Base-by-base conservation (phyloP, 2,113 vertebrate species). In the Herpetotheres cachinnans region DNA sequence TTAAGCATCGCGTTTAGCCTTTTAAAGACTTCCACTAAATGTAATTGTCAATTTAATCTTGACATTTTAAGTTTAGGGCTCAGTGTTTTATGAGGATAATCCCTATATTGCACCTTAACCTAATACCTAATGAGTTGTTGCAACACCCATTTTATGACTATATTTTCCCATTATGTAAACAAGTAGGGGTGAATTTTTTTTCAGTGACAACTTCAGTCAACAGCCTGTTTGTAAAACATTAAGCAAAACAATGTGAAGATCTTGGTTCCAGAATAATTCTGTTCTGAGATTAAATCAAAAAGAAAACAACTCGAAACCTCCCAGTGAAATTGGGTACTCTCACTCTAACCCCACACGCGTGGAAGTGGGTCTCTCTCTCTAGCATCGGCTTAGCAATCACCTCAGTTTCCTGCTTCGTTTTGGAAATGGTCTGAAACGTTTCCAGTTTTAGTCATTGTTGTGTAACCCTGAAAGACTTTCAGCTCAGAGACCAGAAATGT, bases 381-480 rank as follows among this genome's bases (percentile, higher is more conserved):
- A 42, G 66, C 2, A 2, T 10, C 12, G 19, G 77, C 80, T 95
- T 71, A 95, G 76, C 86, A 95, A 54, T 85, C 96, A 89, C 73
- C 93, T 95, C 89, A 21, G 63, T 18, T 96, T 90, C 72, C 95
- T 94, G 40, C 78, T 95, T 72, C 67, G 5, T 56, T 91, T 74
- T 90, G 74, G 93, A 72, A 85, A 91, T 16, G 66, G 49, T 72
- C 85, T 89, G 88, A 95, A 97, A 86, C 69, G 62, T 82, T 95
- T 96, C 91, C 83, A 95, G 82, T 83, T 93, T 89, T 88, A 92
- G 85, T 78, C 73, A 47, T 13, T 86, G 90, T 95, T 97, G 93
- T 97, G 89, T 96, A 97, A 97, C 81, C 74, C 90, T 96, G 95
- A 90, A 86, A 95, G 78, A 15, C 21, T 94, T 95, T 96, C 91